Evolutionary conservation across 1,140 invertebrate species (phyloP), one percentile per base, ranked within the genome.

Genomic region (Anastrepha obliqua): DNA sequence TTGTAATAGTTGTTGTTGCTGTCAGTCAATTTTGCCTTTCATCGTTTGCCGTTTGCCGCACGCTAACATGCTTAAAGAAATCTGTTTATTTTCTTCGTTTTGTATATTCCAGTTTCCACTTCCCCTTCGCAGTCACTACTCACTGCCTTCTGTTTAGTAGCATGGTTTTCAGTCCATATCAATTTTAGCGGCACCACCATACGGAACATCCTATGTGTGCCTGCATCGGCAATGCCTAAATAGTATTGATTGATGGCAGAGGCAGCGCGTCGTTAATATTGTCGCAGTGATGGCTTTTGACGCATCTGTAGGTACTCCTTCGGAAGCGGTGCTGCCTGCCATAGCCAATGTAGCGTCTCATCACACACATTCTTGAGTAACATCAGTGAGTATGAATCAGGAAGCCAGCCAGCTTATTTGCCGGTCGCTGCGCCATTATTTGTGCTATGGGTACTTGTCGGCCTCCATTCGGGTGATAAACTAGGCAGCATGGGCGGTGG

Each of bases 241-340:
- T n/a, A 3, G 2, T 81, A 81, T 81, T 81, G 74, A 81, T 81
- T 81, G 74, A 81, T 81, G 74, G 74, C 74, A 81, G 20, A 42
- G 17, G 74, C 42, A 55, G 47, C 55, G 47, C 44, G 44, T 11
- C 74, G 74, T 81, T 81, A 81, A 81, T 81, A 81, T 81, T 29
- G 47, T 29, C 17, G 74, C 74, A 55, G 47, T 55, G 47, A 20
- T 58, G 47, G 47, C 20, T 58, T 81, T 55, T 81, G 47, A 47
- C 5, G 42, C 51, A 81, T 47, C 42, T 74, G 13, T 62, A 62
- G 9, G 4, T 17, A 3, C 15, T 3, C 42, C 15, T 42, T 2
- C 11, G 7, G 8, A 13, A 15, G 6, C 11, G 39, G 11, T 0
- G 2, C 13, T 7, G 1, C 42, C 15, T 74, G 42, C 42, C 67